Evolutionary conservation across 2,888 invertebrate species (phyloP).

Genomic region (Stenotaenia linearis): DNA sequence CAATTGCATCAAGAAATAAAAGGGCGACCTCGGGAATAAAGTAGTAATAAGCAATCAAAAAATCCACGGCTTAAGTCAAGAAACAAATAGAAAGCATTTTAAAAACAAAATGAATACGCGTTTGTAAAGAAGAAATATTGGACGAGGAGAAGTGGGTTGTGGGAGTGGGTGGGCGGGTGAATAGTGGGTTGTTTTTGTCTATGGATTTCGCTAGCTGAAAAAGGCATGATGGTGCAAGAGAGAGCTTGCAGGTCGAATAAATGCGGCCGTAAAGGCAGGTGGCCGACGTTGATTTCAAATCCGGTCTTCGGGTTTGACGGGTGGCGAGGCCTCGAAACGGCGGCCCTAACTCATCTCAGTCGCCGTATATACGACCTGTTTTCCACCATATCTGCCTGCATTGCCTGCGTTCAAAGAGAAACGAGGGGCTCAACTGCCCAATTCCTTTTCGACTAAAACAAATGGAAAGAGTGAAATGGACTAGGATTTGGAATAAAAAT

Average conservation of each 20-base stretch:
- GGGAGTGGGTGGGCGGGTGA: too few species aligned
- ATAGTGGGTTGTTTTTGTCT: neutral
- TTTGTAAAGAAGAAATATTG: neutral
- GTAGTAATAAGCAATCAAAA: slow-evolving; percentile 21
- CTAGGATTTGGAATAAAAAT: slow-evolving; percentile 16
- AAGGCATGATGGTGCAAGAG: slow-evolving; percentile 2
- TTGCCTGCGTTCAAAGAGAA: neutral
- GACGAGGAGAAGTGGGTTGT: neutral
- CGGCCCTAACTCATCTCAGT: slow-evolving; percentile 10
- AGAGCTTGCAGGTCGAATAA: slow-evolving; percentile 24
- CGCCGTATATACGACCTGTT: slow-evolving; percentile 18
- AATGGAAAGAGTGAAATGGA: slow-evolving; percentile 2
- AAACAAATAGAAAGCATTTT: neutral
- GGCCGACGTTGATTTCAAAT: slow-evolving; percentile 26
- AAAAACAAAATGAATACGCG: slow-evolving; percentile 8
- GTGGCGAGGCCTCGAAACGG: slow-evolving; percentile 18
- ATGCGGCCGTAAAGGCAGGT: slow-evolving; percentile 26
- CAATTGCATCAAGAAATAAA: neutral
- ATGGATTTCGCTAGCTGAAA: neutral
- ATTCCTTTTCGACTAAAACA: neutral
- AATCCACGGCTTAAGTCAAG: neutral
- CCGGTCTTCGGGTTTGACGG: slow-evolving; percentile 16
- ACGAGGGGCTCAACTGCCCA: neutral
- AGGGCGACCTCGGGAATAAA: neutral
- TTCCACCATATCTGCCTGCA: slow-evolving; percentile 19